Evolutionary conservation across 1,140 invertebrate genomes (phyloP).

Genomic region (Caenorhabditis latens): DNA sequence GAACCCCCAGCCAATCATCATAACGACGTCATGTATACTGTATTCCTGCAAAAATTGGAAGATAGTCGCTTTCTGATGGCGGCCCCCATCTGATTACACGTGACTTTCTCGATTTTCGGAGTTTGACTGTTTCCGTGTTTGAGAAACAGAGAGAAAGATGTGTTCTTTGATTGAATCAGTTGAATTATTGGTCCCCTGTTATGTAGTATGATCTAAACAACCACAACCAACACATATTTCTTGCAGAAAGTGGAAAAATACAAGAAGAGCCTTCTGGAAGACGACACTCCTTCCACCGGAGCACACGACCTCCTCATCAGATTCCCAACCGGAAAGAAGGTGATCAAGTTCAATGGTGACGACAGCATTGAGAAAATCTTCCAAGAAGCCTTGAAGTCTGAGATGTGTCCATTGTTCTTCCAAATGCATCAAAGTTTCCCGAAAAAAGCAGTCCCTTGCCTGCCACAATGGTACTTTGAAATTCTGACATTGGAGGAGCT

Average conservation of each 20-base stretch:
- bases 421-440: slow-evolving; percentile 38
- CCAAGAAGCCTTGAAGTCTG: slow-evolving; percentile 4
- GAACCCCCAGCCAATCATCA: background rate
- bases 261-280: background rate
- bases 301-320: slow-evolving; percentile 25
- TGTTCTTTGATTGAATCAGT: no score
- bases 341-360: slow-evolving; percentile 36
- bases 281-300: background rate
- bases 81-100: background rate
- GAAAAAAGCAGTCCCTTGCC: background rate
- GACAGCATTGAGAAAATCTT: slow-evolving; percentile 27
- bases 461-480: slow-evolving; percentile 37
- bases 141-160: no score
- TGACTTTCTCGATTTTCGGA: background rate
- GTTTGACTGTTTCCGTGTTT: background rate
- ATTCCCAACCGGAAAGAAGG: slow-evolving; percentile 38
- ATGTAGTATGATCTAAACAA: no score
- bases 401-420: slow-evolving; percentile 40
- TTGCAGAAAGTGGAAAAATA: background rate
- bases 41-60: background rate
- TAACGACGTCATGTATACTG: no score
- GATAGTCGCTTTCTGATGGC: background rate
- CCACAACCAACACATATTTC: background rate
- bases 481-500: slow-evolving; percentile 8
- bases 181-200: no score